Evolutionary conservation across 2,113 vertebrate genomes (phyloP), one percentile per base, ranked within the genome.

Genomic region (Papio anubis): DNA sequence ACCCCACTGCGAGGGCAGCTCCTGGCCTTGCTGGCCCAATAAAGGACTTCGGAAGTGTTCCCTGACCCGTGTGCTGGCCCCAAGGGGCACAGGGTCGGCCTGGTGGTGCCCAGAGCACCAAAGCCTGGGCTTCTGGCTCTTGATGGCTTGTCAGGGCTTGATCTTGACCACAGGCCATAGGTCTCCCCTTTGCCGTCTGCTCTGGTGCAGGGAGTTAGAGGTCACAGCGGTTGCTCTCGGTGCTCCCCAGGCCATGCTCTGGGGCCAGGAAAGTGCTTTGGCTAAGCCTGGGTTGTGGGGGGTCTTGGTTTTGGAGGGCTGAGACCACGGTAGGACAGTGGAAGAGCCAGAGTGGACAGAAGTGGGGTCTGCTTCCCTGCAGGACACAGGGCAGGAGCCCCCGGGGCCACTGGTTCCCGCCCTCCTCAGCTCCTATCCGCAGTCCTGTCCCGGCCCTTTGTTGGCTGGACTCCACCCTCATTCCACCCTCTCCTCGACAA

Each of bases 11-110:
- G 1, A 98, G 93, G 50, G 82, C 95, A 96, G 87, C 96, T 97
- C 18, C 14, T 0, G 40, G 96, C 96, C 48, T 0, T 12, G 76
- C 93, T 48, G 84, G 97, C 97, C 97, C 97, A 93, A 98, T 99
- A 99, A 99, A 98, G 92, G 94, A 98, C 97, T 98, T 95, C 14
- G 27, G 97, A 97, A 92, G n/a, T 75, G 50, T 57, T 78, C 11
- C 45, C 8, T 0, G 16, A 52, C 43, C 72, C 0, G 0, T 40
- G 59, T 93, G 90, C 40, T 91, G 57, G 92, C 59, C 83, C 89
- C 1, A 7, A 3, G 4, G 66, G 59, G 23, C 4, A 8, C 43
- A 40, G 52, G 66, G 40, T 17, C 27, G 32, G 30, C 50, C 6
- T 8, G 10, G 17, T 30, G 32, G 14, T 32, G 27, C 88, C 75